Evolutionary conservation across 2,113 vertebrate species (phyloP).

Genomic region (Tetrao urogallus): DNA sequence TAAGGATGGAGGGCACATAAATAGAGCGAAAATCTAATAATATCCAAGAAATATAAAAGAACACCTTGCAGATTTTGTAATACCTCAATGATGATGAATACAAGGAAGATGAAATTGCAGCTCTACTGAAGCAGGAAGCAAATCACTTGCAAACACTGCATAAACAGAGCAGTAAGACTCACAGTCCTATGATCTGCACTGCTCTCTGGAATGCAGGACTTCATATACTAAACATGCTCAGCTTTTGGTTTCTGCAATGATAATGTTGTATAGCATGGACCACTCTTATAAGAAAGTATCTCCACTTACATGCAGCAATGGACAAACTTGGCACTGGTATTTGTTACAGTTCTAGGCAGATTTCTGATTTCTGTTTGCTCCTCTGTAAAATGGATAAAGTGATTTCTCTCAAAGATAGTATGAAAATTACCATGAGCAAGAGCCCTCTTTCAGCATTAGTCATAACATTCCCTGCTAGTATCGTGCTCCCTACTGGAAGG

Average conservation of each 20-base stretch:
- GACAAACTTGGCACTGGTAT: not conserved
- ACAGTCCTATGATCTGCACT: not conserved
- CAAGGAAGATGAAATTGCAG: not conserved
- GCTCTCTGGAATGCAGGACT: not conserved
- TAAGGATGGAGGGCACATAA: not conserved
- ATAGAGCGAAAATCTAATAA: not conserved
- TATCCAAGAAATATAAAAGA: not conserved
- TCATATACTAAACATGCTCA: not conserved
- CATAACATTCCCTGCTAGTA: not conserved
- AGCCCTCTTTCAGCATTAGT: not conserved
- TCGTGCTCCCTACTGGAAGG: not conserved
- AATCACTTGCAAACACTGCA: not conserved
- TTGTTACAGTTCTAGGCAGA: not conserved
- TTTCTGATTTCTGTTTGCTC: not conserved
- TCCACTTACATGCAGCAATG: not conserved
- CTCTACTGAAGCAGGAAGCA: not conserved
- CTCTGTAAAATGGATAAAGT: not conserved
- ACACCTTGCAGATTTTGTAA: not conserved
- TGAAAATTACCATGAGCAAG: not conserved
- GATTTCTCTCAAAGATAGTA: not conserved
- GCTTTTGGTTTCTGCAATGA: not conserved
- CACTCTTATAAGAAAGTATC: not conserved
- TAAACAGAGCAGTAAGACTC: not conserved
- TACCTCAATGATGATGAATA: not conserved
- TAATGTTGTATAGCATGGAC: not conserved